These are phyloP conservation scores for Tiliacea citrago DNA, from an alignment of 2,888 invertebrate species.

Conservation along the genomic window DNA sequence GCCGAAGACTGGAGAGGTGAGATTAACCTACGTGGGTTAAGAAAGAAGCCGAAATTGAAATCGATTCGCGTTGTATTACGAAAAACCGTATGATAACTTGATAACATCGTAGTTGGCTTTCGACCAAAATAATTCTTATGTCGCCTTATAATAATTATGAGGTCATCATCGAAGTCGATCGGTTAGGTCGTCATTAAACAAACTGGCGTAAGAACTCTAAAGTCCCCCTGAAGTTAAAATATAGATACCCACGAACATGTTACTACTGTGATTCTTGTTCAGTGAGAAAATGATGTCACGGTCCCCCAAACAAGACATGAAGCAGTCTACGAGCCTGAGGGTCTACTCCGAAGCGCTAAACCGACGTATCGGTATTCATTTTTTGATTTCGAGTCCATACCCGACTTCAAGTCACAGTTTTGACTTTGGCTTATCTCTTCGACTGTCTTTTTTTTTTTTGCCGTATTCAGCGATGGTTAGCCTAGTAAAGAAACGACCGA, in stretches of 20 bases:
- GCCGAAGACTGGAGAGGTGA: background rate
- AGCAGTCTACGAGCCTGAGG: conserved; percentile 22
- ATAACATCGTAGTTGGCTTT: background rate
- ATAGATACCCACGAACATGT: too few relatives aligned
- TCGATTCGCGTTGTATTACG: background rate
- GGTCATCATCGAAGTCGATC: too few relatives aligned
- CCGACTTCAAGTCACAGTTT: too few relatives aligned
- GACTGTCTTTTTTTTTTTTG: too few relatives aligned
- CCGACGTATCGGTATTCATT: too few relatives aligned
- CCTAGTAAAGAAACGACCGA: too few relatives aligned
- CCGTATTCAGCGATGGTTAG: too few relatives aligned
- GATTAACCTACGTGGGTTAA: too few relatives aligned
- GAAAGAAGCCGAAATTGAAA: background rate
- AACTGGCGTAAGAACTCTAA: background rate
- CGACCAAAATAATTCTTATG: background rate
- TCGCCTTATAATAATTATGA: background rate
- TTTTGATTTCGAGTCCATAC: too few relatives aligned
- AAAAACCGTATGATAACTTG: background rate
- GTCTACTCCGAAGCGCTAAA: too few relatives aligned
- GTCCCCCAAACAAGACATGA: conserved; percentile 30
- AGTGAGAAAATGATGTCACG: background rate
- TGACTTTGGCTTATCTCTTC: too few relatives aligned
- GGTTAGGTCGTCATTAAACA: background rate
- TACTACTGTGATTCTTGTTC: background rate
- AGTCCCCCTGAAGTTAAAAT: background rate